phyloP scores from a whole-genome alignment of 2,888 invertebrate genomes.

The Plagodis dolabraria region DNA sequence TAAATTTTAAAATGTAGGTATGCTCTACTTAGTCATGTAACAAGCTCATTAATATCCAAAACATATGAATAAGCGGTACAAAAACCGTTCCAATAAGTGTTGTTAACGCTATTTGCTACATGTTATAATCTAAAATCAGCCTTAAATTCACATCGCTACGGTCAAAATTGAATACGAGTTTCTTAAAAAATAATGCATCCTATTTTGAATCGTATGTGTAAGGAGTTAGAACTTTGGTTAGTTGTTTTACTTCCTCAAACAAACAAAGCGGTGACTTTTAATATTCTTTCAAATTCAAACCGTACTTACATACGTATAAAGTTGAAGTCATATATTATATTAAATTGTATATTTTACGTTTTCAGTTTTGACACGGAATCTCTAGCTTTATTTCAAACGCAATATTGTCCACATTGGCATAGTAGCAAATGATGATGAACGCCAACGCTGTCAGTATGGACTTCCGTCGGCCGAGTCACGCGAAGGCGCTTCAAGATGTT shows the following conservation, averaged over 20 bases:
- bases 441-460: constrained; percentile 20
- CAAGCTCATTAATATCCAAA: constrained; percentile 11
- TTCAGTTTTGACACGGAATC: background rate
- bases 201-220: constrained; percentile 6
- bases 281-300: constrained; percentile 7
- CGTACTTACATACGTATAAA: background rate
- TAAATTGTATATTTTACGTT: background rate
- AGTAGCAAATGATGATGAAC: background rate
- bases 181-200: background rate
- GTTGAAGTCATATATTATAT: constrained; percentile 1
- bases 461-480: constrained; percentile 32
- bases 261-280: background rate
- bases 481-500: constrained; percentile 31
- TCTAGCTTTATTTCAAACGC: background rate
- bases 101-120: constrained; percentile 15
- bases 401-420: constrained; percentile 1
- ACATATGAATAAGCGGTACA: constrained; percentile 30
- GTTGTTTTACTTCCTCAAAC: background rate
- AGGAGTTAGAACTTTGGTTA: constrained; percentile 4
- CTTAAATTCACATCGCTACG: constrained; percentile 5
- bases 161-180: constrained; percentile 1
- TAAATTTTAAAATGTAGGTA: background rate
- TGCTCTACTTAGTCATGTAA: constrained; percentile 21
- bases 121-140: constrained; percentile 8
- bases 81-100: constrained; percentile 27